Base-by-base conservation (phyloP, 2,113 vertebrate species). In the Notarius lentiginosus region DNA sequence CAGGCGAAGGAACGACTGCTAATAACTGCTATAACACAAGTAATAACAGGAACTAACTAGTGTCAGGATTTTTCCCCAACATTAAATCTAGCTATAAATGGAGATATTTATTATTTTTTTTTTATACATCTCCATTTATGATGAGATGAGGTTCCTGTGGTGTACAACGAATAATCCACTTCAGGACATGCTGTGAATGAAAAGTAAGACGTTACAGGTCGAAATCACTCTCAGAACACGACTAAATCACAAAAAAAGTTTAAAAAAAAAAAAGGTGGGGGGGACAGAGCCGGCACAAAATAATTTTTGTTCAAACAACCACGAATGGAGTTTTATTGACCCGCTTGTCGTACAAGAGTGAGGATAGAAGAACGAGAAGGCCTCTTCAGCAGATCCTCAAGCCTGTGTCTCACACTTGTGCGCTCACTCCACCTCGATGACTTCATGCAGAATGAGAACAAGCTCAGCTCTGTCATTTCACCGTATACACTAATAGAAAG, bases 371-470 rank as follows among this genome's bases (percentile, higher is more conserved):
- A 41, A 41, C 41, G 4, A 47, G 34, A n/a, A 11, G 1, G 34
- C 2, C 11, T 55, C 1, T 34, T 82, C 80, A 24, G 34, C 58
- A 65, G 17, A 84, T 58, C 18, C 70, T 63, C n/a, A 51, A 51
- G 68, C 65, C 70, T 5, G 18, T 10, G 22, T 53, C 65, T 55
- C 82, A 58, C 49, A 24, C 49, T 22, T 49, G 41, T 70, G 55
- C 79, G 41, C 72, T 66, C 34, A 27, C 61, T 87, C 83, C 84
- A 90, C 89, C 84, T 79, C 66, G 34, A 49, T 79, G 80, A 87
- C 83, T 77, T 55, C n/a, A 56, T 34, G 7, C 6, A 1, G 7
- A 34, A n/a, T 27, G 47, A 85, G 30, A 63, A 61, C 68, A 49
- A 27, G 20, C 41, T 75, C 9, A 2, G 72, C 72, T 51, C 20